These are phyloP conservation scores for Fissipunctia ypsillon DNA, from an alignment of 2,888 invertebrate species.

Conservation along the genomic window DNA sequence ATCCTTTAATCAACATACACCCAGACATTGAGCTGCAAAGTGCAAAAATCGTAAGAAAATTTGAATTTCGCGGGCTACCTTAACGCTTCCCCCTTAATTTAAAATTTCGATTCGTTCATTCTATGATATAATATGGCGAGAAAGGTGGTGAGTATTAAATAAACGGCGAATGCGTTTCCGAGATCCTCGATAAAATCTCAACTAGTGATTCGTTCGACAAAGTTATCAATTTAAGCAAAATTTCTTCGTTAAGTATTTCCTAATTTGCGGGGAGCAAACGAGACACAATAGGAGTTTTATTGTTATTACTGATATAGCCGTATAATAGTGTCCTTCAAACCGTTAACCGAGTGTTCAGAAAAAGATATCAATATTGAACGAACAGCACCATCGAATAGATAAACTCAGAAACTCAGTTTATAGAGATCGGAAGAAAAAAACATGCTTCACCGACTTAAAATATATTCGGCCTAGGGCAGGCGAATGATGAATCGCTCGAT, in stretches of 20 bases:
- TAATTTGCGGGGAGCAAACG: too few species aligned
- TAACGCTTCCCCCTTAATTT: too few species aligned
- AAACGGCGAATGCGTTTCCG: not conserved
- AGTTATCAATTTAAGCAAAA: not conserved
- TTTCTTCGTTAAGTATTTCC: too few species aligned
- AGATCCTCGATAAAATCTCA: not conserved
- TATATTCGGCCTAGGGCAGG: not conserved
- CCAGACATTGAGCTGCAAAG: too few species aligned
- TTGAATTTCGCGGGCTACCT: too few species aligned
- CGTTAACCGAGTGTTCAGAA: not conserved
- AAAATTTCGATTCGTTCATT: slow-evolving; percentile 21
- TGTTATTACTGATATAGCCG: too few species aligned
- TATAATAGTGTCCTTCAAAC: too few species aligned
- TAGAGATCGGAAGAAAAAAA: not conserved
- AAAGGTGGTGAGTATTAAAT: too few species aligned
- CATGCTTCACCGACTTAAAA: not conserved
- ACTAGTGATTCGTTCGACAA: not conserved
- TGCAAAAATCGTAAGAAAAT: too few species aligned
- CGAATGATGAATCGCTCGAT: not conserved
- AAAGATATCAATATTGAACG: not conserved
- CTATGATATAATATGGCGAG: not conserved
- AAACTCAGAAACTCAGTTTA: not conserved
- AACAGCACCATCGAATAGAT: not conserved
- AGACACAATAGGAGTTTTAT: too few species aligned
- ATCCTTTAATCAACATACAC: too few species aligned